Percentiles rank a stretch among this genome's conserved stretches.
These are phyloP conservation scores for Eupithecia exiguata DNA, from an alignment of 2,888 invertebrate species.

Conservation along the genomic window DNA sequence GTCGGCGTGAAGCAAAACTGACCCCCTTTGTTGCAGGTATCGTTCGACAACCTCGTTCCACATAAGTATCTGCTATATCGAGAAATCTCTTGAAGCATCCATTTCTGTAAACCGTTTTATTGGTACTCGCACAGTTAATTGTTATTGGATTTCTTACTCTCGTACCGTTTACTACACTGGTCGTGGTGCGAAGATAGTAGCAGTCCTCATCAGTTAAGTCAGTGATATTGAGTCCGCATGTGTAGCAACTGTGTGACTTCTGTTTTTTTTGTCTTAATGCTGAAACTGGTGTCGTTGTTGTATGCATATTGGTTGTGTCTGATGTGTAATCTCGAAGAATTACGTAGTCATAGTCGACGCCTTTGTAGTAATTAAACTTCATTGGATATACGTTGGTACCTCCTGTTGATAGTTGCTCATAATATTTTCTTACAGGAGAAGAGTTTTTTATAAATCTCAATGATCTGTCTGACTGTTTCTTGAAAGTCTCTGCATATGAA, in stretches of 20 bases:
- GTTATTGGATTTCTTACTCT: neutral
- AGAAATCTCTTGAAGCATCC: slow-evolving; percentile 50
- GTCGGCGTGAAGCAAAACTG: slow-evolving; percentile 48
- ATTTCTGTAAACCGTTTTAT: slow-evolving; percentile 11
- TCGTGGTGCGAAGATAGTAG: slow-evolving; percentile 34
- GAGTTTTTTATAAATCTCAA: neutral
- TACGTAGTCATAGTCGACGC: neutral
- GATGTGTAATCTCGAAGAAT: neutral
- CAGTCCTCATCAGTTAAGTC: slow-evolving; percentile 45
- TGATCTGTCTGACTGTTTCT: neutral
- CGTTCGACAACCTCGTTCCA: slow-evolving; percentile 60
- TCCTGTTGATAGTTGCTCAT: neutral
- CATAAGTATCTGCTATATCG: slow-evolving; percentile 53
- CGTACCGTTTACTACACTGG: neutral
- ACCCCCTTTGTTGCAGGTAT: slow-evolving; percentile 47
- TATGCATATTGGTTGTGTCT: neutral
- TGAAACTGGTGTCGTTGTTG: neutral
- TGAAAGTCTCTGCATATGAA: neutral
- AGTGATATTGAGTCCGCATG: slow-evolving; percentile 49
- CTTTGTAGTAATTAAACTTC: neutral
- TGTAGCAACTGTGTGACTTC: slow-evolving; percentile 41
- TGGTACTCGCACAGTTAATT: neutral
- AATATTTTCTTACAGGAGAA: neutral
- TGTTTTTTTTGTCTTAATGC: neutral
- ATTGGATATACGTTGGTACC: neutral